A percentile compares a stretch with the other conserved stretches of the same genome.
Evolutionary conservation across 2,113 vertebrate genomes (phyloP).

Genomic region (Suricata suricatta): DNA sequence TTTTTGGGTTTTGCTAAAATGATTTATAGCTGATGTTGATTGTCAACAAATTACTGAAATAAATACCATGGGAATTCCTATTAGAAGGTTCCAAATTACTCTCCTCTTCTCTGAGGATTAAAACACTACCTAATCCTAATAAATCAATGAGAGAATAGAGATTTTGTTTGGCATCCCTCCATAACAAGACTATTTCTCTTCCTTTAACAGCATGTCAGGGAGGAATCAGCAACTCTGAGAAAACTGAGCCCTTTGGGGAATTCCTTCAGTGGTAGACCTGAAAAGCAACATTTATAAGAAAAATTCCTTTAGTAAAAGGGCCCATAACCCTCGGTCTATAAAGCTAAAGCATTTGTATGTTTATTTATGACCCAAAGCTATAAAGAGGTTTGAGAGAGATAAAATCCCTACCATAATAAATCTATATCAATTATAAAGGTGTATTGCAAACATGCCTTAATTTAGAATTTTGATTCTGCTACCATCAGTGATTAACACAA

Average conservation of each 20-base stretch:
- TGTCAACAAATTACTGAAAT: not conserved
- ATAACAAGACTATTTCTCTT: constrained; percentile 35
- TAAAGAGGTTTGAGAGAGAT: not conserved
- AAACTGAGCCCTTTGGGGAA: not conserved
- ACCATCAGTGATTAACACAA: not conserved
- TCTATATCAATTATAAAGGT: not conserved
- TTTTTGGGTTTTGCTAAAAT: not conserved
- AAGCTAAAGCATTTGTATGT: not conserved
- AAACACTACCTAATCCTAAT: not conserved
- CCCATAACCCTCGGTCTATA: not conserved
- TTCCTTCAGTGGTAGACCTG: not conserved
- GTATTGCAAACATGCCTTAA: not conserved
- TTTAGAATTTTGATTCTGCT: not conserved
- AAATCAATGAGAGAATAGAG: not conserved
- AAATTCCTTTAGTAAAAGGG: not conserved
- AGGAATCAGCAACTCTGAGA: not conserved
- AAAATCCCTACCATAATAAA: not conserved
- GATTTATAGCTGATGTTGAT: not conserved
- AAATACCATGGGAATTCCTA: not conserved
- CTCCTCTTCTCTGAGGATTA: not conserved
- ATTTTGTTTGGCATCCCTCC: not conserved
- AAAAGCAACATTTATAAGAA: constrained; percentile 31
- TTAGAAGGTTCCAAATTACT: not conserved
- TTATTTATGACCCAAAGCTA: not conserved
- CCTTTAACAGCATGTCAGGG: constrained; percentile 7